These are phyloP conservation scores for Polymixis flavicincta DNA, from an alignment of 2,888 invertebrate genomes.

Conservation along the genomic window DNA sequence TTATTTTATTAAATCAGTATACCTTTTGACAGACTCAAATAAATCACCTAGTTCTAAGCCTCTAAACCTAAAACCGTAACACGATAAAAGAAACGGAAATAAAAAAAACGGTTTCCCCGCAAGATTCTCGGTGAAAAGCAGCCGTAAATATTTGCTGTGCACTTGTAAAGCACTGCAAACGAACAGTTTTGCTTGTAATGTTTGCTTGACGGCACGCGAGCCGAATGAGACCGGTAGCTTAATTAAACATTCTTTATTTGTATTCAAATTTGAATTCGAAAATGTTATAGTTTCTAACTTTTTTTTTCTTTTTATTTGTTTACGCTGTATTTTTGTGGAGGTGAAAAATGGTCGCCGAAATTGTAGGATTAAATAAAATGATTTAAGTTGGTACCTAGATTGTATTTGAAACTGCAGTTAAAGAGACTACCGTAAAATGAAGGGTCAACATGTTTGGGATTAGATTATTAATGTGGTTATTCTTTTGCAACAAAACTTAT, in stretches of 20 bases:
- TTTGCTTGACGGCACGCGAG: conserved; percentile 74
- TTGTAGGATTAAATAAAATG: too few relatives aligned
- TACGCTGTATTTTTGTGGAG: neutral
- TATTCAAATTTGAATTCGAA: conserved; percentile 60
- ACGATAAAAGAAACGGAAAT: conserved; percentile 45
- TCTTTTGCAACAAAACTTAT: neutral
- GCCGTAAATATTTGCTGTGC: conserved; percentile 63
- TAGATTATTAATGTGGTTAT: neutral
- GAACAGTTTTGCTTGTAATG: conserved; percentile 56
- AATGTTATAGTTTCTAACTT: conserved; percentile 56
- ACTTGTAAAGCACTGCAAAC: conserved; percentile 65
- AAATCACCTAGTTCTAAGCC: conserved; percentile 25
- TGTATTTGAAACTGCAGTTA: neutral
- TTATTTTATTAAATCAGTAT: neutral
- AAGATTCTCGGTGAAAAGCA: conserved; percentile 63
- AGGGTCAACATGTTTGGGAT: neutral
- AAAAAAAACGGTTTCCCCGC: conserved; percentile 54
- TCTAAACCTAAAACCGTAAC: conserved; percentile 53
- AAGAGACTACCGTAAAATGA: too few relatives aligned
- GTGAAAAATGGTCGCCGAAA: neutral
- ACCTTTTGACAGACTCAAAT: neutral
- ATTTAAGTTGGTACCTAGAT: neutral
- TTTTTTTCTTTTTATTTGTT: conserved; percentile 35
- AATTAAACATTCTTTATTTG: conserved; percentile 63
- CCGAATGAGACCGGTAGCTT: conserved; percentile 67